phyloP scores from a whole-genome alignment of 2,888 invertebrate genomes.

The Psylliodes chrysocephalus region DNA sequence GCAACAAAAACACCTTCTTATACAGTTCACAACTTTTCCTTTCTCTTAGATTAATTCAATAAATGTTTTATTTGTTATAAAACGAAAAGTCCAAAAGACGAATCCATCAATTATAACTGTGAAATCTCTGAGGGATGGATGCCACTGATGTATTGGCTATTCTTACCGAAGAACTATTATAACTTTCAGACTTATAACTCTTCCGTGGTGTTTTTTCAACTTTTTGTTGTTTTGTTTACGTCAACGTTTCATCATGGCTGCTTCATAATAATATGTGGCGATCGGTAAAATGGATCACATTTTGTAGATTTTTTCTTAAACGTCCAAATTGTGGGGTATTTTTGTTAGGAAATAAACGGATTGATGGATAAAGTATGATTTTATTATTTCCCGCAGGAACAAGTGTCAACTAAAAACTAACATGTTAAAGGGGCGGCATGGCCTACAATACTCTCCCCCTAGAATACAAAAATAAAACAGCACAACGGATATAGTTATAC shows the following conservation, averaged over 20 bases:
- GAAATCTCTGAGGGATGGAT: conserved; percentile 11
- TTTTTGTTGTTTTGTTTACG: conserved; percentile 28
- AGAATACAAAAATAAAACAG: too few species aligned
- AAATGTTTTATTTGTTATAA: conserved; percentile 29
- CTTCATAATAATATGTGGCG: too few species aligned
- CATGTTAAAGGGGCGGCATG: too few species aligned
- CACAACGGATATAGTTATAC: too few species aligned
- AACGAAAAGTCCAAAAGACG: conserved; percentile 16
- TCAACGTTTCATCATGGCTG: conserved; percentile 7
- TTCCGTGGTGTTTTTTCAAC: conserved; percentile 13
- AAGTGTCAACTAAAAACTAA: too few species aligned
- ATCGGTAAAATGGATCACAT: too few species aligned
- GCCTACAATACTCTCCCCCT: too few species aligned
- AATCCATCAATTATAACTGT: conserved; percentile 27
- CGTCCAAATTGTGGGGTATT: too few species aligned
- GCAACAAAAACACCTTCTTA: background rate
- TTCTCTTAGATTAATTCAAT: conserved; percentile 16
- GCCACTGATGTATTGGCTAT: conserved; percentile 26
- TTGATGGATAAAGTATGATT: too few species aligned
- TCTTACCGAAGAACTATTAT: conserved; percentile 20
- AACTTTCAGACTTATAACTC: conserved; percentile 13
- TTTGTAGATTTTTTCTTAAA: too few species aligned
- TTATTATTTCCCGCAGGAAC: too few species aligned
- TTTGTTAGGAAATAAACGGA: too few species aligned
- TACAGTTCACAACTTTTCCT: conserved; percentile 6